Base-by-base conservation (phyloP, 2,888 invertebrate species). In the Maniola hyperantus region DNA sequence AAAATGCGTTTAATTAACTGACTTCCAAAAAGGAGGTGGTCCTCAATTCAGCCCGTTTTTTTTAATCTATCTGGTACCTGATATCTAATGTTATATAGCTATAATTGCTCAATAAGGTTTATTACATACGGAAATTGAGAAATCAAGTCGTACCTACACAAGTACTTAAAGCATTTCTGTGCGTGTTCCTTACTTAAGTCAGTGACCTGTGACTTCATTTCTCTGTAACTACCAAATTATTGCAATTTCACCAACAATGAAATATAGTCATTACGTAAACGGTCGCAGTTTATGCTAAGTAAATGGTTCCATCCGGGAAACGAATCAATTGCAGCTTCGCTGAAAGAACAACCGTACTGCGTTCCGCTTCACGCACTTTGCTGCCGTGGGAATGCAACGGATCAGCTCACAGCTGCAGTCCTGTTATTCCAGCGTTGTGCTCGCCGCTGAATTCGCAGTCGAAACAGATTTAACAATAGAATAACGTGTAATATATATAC, bases 351-450 rank as follows among this genome's bases (percentile, higher is more conserved):
- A 68, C 73, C 74, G 69, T 69, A 64, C 18, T 33, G 60, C 76
- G 86, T 85, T 87, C 80, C 84, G 82, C 77, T 78, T 69, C 54
- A 75, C 72, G 79, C 79, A 75, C 70, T 76, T 76, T 50, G 66
- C 72, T 73, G 78, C 77, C 85, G 83, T 87, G 87, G 81, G 85
- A 87, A 83, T 50, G 62, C 18, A 57, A 64, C 64, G 55, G 46
- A 60, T 20, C 48, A 13, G 26, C 39, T 48, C 26, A 26, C 26
- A 26, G 18, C 48, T 7, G 48, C 48, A 13, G 57, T 15, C 6
- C 7, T 1, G 13, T 11, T 10, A 10, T 36, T 39, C 18, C 0
- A 18, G 1, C 39, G 55, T 20, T 39, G 39, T 15, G 18, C 18
- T 42, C 55, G 20, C 6, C 42, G 20, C 20, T 13, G 36, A 55